Percentiles rank a stretch among this genome's conserved stretches.
Evolutionary conservation across 2,888 invertebrate genomes (phyloP).

Genomic region (Thyatira batis): DNA sequence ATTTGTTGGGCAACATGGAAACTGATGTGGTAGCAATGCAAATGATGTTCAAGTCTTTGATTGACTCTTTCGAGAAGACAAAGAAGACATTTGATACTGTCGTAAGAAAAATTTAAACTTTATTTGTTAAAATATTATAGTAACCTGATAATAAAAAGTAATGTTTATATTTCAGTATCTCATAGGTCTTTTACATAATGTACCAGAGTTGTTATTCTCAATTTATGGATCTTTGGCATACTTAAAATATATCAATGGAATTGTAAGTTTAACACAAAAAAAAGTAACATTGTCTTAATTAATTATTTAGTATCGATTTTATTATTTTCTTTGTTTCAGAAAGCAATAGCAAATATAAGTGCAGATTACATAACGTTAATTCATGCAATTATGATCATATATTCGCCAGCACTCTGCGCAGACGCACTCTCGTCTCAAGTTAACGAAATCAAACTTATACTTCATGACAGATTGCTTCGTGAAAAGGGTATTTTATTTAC

Average conservation of each 20-base stretch:
- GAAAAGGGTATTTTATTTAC: conserved; percentile 16
- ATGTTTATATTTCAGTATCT: conserved; percentile 14
- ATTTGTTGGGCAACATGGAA: conserved; percentile 1
- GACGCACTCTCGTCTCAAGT: conserved; percentile 11
- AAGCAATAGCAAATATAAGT: neutral
- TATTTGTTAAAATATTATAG: neutral
- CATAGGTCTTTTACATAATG: conserved; percentile 12
- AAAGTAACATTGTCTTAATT: neutral
- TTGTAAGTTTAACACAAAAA: neutral
- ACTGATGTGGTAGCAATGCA: conserved; percentile 8
- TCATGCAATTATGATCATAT: conserved; percentile 13
- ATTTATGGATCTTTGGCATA: conserved; percentile 6
- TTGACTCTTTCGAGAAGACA: conserved; percentile 11
- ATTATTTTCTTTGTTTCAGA: conserved; percentile 1
- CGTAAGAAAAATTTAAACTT: conserved; percentile 5
- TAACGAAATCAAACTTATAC: conserved; percentile 9
- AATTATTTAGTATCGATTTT: neutral
- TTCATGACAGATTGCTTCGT: conserved; percentile 13
- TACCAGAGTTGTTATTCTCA: conserved; percentile 12
- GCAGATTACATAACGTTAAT: conserved; percentile 9
- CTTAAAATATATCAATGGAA: conserved; percentile 2
- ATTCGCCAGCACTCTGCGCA: conserved; percentile 16
- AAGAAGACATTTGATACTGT: conserved; percentile 10
- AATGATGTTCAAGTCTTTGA: conserved; percentile 13
- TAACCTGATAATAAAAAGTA: neutral